Conservation (phyloP, 2,888 invertebrate species). For the Drosophila phalerata region DNA sequence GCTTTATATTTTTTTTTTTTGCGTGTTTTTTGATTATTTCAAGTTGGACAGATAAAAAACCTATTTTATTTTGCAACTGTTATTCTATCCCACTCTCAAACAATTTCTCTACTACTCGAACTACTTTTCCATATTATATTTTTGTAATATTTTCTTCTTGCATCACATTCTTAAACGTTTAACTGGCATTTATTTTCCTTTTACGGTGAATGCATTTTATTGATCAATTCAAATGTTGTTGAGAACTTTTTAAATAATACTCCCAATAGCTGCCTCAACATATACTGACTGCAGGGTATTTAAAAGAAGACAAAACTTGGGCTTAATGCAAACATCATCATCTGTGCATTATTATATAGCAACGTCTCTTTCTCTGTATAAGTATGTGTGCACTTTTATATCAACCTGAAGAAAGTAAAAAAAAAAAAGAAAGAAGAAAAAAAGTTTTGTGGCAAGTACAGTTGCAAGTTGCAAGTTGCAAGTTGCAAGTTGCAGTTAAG, state of each 20-base stretch:
- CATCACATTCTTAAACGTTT: not conserved
- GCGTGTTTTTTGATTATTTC: too few relatives aligned
- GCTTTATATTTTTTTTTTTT: not conserved
- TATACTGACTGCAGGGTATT: slow-evolving; percentile 36
- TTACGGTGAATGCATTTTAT: not conserved
- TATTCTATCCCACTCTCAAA: too few relatives aligned
- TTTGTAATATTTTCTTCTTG: too few relatives aligned
- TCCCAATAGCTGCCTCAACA: not conserved
- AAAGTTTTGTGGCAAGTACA: slow-evolving; percentile 57
- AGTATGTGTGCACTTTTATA: slow-evolving; percentile 23
- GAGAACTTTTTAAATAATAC: not conserved
- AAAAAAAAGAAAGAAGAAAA: slow-evolving; percentile 2
- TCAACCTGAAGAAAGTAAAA: slow-evolving; percentile 12
- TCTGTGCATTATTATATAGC: slow-evolving; percentile 56
- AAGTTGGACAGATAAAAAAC: too few relatives aligned
- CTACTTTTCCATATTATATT: too few relatives aligned
- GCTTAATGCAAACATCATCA: slow-evolving; percentile 65
- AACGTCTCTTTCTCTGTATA: slow-evolving; percentile 23
- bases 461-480: slow-evolving; percentile 35
- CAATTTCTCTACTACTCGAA: not conserved
- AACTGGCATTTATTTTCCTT: not conserved
- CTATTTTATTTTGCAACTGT: not conserved
- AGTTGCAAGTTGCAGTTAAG: slow-evolving; percentile 19
- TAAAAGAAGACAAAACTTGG: slow-evolving; percentile 29
- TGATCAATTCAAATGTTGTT: not conserved